These are phyloP conservation scores for Chesias legatella DNA, from an alignment of 2,888 invertebrate species.

Conservation along the genomic window DNA sequence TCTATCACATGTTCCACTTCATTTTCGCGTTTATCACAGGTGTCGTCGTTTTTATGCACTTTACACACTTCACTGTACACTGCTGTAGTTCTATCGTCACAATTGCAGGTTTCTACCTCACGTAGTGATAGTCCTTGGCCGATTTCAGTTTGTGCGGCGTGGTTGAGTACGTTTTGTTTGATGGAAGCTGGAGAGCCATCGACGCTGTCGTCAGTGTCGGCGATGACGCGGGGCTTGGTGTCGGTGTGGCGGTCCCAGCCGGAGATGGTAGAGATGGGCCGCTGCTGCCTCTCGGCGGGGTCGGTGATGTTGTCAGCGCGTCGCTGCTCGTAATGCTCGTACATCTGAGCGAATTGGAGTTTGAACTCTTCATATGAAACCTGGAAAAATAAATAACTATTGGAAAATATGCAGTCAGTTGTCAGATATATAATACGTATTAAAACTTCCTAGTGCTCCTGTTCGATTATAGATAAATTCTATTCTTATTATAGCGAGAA, in stretches of 20 bases:
- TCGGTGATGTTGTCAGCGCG: slow-evolving; percentile 97
- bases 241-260: slow-evolving; percentile 89
- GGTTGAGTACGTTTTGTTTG: slow-evolving; percentile 56
- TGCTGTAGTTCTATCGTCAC: slow-evolving; percentile 61
- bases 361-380: slow-evolving; percentile 99
- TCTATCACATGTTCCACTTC: slow-evolving; percentile 58
- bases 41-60: slow-evolving; percentile 73
- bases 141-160: slow-evolving; percentile 72
- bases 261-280: slow-evolving; percentile 97
- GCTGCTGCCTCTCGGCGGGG: slow-evolving; percentile 93
- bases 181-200: slow-evolving; percentile 42
- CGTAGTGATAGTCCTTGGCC: slow-evolving; percentile 66
- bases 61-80: slow-evolving; percentile 84
- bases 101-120: slow-evolving; percentile 67
- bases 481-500: no score
- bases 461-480: no score
- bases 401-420: background rate
- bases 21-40: slow-evolving; percentile 46
- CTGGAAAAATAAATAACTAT: slow-evolving; percentile 62
- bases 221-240: slow-evolving; percentile 27
- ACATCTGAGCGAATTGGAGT: slow-evolving; percentile 98
- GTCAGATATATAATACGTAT: background rate
- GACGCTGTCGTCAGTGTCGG: slow-evolving; percentile 42
- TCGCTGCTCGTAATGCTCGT: slow-evolving; percentile 96
- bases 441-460: no score